Evolutionary conservation across 2,888 invertebrate species (phyloP).

Genomic region (Acanthosepion esculentum): DNA sequence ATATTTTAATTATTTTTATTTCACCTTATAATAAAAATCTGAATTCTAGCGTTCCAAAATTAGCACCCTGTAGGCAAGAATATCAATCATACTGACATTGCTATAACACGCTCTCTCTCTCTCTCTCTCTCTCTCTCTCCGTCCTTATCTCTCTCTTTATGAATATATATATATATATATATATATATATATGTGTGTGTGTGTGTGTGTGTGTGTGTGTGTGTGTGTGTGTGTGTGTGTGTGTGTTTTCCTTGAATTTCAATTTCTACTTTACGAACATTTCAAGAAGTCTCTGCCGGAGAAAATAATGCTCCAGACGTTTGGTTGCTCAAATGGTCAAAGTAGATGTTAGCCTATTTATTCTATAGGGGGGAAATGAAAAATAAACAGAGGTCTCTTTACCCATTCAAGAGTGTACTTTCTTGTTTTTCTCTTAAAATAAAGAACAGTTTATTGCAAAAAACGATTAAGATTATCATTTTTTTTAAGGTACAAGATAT

Average conservation of each 20-base stretch:
- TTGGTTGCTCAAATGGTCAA: background rate
- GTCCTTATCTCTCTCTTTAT: background rate
- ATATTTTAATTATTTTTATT: no score
- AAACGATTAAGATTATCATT: background rate
- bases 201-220: no score
- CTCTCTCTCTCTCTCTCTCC: background rate
- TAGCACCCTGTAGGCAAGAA: no score
- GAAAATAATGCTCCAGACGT: background rate
- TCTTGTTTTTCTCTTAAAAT: background rate
- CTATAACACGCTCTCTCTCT: no score
- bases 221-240: no score
- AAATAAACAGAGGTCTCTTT: background rate
- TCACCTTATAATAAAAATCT: no score
- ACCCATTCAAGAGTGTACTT: no score
- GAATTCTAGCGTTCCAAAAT: no score
- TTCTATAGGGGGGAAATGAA: background rate
- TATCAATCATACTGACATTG: no score
- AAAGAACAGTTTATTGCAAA: background rate
- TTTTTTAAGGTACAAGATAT: background rate
- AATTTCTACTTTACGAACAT: background rate
- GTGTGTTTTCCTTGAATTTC: no score
- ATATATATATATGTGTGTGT: background rate
- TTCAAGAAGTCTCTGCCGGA: background rate
- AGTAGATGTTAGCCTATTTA: background rate
- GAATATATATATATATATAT: background rate